Evolutionary conservation across 2,888 invertebrate genomes (phyloP), one percentile per base, ranked within the genome.

Genomic region (Linnaemya vulpina): DNA sequence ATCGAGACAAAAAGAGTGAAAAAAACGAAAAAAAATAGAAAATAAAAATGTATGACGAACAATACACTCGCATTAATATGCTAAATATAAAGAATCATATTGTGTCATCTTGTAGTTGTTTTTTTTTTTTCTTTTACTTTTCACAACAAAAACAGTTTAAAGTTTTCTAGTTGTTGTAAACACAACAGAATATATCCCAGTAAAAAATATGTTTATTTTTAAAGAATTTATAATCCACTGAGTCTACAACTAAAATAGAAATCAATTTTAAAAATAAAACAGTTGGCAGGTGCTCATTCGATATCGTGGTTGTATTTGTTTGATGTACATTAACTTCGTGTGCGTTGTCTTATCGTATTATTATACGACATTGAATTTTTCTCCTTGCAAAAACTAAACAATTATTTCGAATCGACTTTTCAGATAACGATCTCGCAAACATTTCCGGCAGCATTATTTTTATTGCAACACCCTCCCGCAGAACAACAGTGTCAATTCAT

Each of bases 21-120:
- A 30, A 30, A 30, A n/a, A n/a, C n/a, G n/a, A n/a, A n/a, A 30
- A 30, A 15, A 49, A 46, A 55, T 22, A 25, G 1, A 17, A 38
- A 63, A 49, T 43, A 17, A 11, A 40, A 40, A 49, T 22, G 49
- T 65, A 46, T 65, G 22, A 13, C 40, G 62, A 63, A 38, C 38
- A 55, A 67, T 4, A 58, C 22, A n/a, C n/a, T n/a, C n/a, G n/a
- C n/a, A 79, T 53, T 51, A 49, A 74, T n/a, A 60, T 40, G n/a
- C 13, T 51, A 40, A 40, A 62, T 38, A n/a, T 15, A 20, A 38
- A 53, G 40, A 38, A 49, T 40, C 3, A 49, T 25, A 25, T 58
- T 49, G 46, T 77, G 22, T 38, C n/a, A 38, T 11, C 3, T 46
- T 20, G 49, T 30, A 46, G 49, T 77, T 58, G n/a, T n/a, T n/a